Evolutionary conservation across 2,888 invertebrate species (phyloP), one percentile per base, ranked within the genome.

Genomic region (Drosophila falleni): DNA sequence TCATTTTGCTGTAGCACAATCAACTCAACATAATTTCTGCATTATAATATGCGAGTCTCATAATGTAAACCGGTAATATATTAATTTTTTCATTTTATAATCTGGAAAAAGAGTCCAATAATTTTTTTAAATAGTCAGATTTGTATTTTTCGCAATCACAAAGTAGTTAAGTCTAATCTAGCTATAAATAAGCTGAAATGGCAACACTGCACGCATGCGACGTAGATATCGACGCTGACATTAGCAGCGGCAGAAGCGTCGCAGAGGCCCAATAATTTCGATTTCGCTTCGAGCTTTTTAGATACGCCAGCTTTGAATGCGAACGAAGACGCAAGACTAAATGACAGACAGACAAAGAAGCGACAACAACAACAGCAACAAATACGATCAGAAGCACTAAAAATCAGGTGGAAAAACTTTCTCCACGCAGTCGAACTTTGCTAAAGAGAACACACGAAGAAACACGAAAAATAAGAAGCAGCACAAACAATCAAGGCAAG

Each of bases 321-420:
- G 67, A 63, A 71, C 53, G 65, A 58, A 69, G 35, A 46, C 56
- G 60, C 31, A 31, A 31, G 31, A 31, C 31, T 19, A 2, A 19
- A 19, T 10, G 46, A 58, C 56, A 62, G 59, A 15, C 29, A 26
- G 26, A 54, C 62, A 37, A 58, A 77, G 42, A 39, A 56, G 41
- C 50, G 55, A 9, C 47, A 59, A 44, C 42, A 63, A 68, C 58
- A 51, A 54, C 35, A 47, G 46, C 23, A 63, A 55, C 37, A 49
- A 55, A n/a, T 60, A 31, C 54, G 66, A 79, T 70, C 76, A 81
- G 76, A 76, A 77, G 62, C 71, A 75, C 61, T 63, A 55, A 72
- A 66, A 67, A 79, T 73, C 77, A 70, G 77, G 54, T 74, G 80
- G 69, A 78, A 74, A 89, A 87, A 87, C 86, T 87, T 87, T 82